Conservation (phyloP, 2,797 vertebrate genomes). For the Sebastes kiyomatsui region DNA sequence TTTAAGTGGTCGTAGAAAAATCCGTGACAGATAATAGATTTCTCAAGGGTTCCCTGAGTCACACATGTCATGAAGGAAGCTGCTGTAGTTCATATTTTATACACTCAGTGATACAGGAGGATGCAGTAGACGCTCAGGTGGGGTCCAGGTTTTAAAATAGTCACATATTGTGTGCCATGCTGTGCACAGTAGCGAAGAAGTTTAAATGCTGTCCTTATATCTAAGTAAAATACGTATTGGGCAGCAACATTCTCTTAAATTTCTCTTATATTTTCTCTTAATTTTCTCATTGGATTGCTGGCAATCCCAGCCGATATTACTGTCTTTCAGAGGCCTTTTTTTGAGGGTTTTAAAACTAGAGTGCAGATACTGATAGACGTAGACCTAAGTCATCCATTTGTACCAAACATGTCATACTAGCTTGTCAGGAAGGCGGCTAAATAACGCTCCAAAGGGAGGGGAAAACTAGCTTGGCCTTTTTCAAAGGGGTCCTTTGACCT, state of each 20-base stretch:
- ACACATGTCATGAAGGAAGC: background rate
- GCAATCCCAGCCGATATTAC: accelerated
- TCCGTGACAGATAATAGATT: conserved; percentile 1
- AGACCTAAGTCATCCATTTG: too few relatives aligned
- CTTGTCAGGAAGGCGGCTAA: too few relatives aligned
- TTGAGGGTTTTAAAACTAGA: too few relatives aligned
- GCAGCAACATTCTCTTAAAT: too few relatives aligned
- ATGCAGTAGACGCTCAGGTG: background rate
- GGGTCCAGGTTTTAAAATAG: background rate
- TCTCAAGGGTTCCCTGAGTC: background rate
- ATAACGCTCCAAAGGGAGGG: too few relatives aligned
- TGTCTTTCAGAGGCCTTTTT: too few relatives aligned
- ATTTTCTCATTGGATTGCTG: accelerated
- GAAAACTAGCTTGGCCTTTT: too few relatives aligned
- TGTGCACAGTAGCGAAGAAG: background rate
- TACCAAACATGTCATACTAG: too few relatives aligned
- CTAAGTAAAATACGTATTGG: background rate
- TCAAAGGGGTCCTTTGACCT: too few relatives aligned
- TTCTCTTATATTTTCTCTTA: too few relatives aligned
- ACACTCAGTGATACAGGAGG: background rate
- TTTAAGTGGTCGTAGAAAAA: background rate
- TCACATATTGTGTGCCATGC: background rate
- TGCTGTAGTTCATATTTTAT: background rate
- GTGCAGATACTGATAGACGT: too few relatives aligned
- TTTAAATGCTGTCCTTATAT: background rate